Base-by-base conservation (phyloP, 1,140 invertebrate species). In the Triops longicaudatus region DNA sequence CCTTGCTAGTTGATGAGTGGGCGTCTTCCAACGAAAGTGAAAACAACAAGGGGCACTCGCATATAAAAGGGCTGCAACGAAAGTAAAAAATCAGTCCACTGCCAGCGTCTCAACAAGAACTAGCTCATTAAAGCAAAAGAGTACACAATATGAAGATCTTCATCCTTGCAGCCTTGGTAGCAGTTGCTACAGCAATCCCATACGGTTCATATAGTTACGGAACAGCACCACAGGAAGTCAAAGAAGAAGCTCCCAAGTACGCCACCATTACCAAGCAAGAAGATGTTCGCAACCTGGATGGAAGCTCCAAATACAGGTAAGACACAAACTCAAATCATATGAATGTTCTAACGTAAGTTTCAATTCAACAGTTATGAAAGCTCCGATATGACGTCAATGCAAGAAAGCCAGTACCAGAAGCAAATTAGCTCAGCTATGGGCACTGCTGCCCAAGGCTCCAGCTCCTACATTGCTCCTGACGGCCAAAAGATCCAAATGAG, bases 401-500 rank as follows among this genome's bases (percentile, higher is more conserved):
- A 74, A n/a, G 77, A 78, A 44, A 31, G 26, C 9, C 41, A 22
- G 27, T 42, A 27, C 0, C 43, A 74, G 14, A 76, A 74, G 27
- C 72, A 31, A 17, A 22, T 63, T 5, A 41, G 41, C 42, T 28
- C 77, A 3, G 73, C 41, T 22, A 22, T 12, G 6, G 77, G 77
- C 6, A 74, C 41, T 37, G 31, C 73, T 42, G 17, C 26, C 28
- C 14, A 78, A 14, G 77, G 77, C 17, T 74, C 50, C 27, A 27
- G 37, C 17, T 78, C 42, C 26, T 80, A 79, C 72, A 73, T 77
- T 28, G 63, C 75, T 11, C 63, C 76, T 43, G 79, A 80, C 17
- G 79, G 79, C 31, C 73, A 76, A n/a, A 72, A 63, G 26, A 78
- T 78, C 26, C 11, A 73, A 17, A 31, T 80, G 31, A 17, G 42